These are phyloP conservation scores for Prionailurus viverrinus DNA, from an alignment of 2,113 vertebrate genomes.

Conservation along the genomic window DNA sequence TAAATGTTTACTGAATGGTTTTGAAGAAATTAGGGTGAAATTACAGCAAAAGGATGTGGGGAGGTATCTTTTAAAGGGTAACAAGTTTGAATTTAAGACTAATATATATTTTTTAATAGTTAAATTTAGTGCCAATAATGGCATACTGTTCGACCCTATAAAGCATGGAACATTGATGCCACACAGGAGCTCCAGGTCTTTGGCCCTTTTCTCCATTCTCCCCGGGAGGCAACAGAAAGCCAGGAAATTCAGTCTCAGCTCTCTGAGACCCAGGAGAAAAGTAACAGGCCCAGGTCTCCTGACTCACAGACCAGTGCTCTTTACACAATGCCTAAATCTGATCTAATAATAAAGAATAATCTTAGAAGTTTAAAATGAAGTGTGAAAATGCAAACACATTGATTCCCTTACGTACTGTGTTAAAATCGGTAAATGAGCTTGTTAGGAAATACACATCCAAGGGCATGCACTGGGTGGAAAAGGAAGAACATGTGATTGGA, in stretches of 20 bases:
- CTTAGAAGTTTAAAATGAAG: background rate
- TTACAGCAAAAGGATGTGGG: background rate
- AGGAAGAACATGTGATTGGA: background rate
- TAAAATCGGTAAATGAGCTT: background rate
- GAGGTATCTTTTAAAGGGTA: background rate
- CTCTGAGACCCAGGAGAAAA: background rate
- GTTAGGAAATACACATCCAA: background rate
- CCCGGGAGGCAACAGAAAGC: accelerated
- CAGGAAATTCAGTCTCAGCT: background rate
- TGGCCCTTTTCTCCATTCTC: background rate
- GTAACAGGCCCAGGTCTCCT: background rate
- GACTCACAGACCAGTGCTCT: background rate
- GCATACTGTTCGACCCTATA: background rate
- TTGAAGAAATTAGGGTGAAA: background rate
- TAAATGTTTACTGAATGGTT: background rate
- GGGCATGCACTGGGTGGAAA: background rate
- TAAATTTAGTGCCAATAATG: background rate
- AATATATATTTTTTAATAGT: background rate
- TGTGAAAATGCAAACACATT: background rate
- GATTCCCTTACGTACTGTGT: background rate
- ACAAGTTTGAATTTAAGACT: background rate
- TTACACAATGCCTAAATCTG: background rate
- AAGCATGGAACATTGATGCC: background rate
- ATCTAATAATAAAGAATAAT: background rate
- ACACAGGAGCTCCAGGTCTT: background rate